Percentiles rank a stretch among this genome's conserved stretches.
These are phyloP conservation scores for Mactra quadrangularis DNA, from an alignment of 1,140 invertebrate genomes.

Conservation along the genomic window DNA sequence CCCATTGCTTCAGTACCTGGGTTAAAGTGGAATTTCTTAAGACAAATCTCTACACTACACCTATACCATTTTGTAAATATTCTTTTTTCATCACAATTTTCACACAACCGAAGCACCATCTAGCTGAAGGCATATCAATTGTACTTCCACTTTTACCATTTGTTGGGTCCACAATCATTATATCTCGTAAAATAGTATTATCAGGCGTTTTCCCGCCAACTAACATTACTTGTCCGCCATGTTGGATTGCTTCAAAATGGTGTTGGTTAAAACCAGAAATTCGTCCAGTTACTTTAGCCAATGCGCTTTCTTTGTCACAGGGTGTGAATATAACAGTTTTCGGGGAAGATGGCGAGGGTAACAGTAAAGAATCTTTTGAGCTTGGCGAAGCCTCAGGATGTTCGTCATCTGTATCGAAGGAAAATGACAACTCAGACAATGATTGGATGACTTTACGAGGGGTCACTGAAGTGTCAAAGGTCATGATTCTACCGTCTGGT, in stretches of 20 bases:
- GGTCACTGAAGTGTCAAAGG: conserved; percentile 26
- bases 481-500: conserved; percentile 72
- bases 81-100: conserved; percentile 64
- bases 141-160: conserved; percentile 24
- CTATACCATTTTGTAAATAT: conserved; percentile 68
- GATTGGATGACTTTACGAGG: conserved; percentile 39
- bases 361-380: conserved; percentile 20
- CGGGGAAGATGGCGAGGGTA: conserved; percentile 48
- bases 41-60: conserved; percentile 37
- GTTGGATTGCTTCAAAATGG: conserved; percentile 71
- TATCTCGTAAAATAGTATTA: conserved; percentile 66
- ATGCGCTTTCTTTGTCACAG: conserved; percentile 49
- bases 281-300: conserved; percentile 63
- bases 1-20: too few relatives aligned
- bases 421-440: conserved; percentile 43
- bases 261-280: conserved; percentile 69
- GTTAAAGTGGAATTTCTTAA: too few relatives aligned
- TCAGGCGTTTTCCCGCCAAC: conserved; percentile 71
- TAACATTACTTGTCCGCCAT: conserved; percentile 62
- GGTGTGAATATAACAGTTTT: conserved; percentile 5
- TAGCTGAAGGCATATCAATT: conserved; percentile 68
- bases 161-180: conserved; percentile 59
- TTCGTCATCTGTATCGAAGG: conserved; percentile 46
- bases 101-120: conserved; percentile 72
- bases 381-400: background rate